A percentile compares a stretch with the other conserved stretches of the same genome.
These are phyloP conservation scores for Peromyscus nudipes DNA, from an alignment of 2,797 vertebrate genomes.

Conservation along the genomic window DNA sequence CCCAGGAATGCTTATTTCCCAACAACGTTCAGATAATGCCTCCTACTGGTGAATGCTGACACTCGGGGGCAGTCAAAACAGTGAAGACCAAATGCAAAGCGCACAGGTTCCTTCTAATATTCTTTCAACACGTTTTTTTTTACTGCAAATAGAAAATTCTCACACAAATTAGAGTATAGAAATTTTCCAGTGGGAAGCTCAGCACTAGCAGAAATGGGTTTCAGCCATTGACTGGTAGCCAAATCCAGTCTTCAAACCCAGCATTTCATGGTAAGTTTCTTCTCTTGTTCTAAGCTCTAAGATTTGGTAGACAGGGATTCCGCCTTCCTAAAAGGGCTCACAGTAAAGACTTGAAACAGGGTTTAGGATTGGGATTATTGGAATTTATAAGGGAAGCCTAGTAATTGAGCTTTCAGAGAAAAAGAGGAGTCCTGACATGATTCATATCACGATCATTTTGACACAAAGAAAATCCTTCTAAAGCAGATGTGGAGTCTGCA, in stretches of 20 bases:
- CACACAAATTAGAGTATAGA: neutral
- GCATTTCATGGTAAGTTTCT: conserved; percentile 4
- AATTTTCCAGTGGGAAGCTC: conserved; percentile 58
- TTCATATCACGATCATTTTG: neutral
- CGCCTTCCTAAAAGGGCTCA: neutral
- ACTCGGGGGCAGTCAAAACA: neutral
- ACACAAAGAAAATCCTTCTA: neutral
- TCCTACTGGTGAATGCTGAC: conserved; percentile 75
- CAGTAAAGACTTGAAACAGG: neutral
- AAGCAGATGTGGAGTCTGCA: neutral
- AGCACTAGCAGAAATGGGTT: neutral
- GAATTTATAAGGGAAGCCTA: neutral
- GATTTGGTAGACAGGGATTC: neutral
- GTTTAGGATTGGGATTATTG: neutral
- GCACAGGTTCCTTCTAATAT: neutral
- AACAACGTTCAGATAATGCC: conserved; percentile 75
- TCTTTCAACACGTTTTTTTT: neutral
- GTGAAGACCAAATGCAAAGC: neutral
- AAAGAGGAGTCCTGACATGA: neutral
- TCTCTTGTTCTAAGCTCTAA: neutral
- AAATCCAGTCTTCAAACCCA: neutral
- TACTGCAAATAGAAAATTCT: conserved; percentile 3
- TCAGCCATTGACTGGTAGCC: neutral
- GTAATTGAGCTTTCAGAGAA: neutral
- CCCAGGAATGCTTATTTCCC: conserved; percentile 78